Base-by-base conservation (phyloP, 1,140 invertebrate species). In the Magallana ariakensis region DNA sequence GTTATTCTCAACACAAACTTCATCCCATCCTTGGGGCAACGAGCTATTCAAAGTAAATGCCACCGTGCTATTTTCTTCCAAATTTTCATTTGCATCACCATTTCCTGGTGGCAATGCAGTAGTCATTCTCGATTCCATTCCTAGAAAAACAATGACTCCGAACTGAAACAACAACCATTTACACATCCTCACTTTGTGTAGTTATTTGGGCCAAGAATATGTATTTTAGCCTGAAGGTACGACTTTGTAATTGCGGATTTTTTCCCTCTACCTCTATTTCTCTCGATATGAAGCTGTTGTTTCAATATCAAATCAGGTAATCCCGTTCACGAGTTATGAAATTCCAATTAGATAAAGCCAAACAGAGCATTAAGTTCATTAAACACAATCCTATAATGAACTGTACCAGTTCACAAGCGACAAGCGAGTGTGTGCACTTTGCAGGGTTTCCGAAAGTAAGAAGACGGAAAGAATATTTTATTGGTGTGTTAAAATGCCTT, bases 311-410 rank as follows among this genome's bases (percentile, higher is more conserved):
- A 75, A 75, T 5, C 15, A 11, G 22, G 22, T 46, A 13, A 75
- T 75, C 66, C 22, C 66, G 66, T 75, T 26, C 13, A 26, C 22
- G 22, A 46, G 33, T 46, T 46, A 46, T 46, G 33, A 22, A 75
- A 75, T 22, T 75, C 66, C 66, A 75, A 26, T 75, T 19, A 75
- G 66, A 75, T 26, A 66, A 11, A 75, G 33, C 11, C 62, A 13
- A 26, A 33, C 13, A 26, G 66, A 75, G 22, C 13, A 4, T 8
- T 13, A 22, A 5, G 19, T 26, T 75, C 22, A 75, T 26, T 75
- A 22, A 75, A 11, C 26, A 46, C 33, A 13, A 26, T 13, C 58
- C 66, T 75, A 5, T 46, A 46, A 26, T 22, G 22, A 19, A 70
- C 62, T 22, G 16, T 26, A 6, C 7, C 62, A 70, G 62, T 70